Percentiles rank a stretch among this genome's conserved stretches.
Conservation (phyloP, 2,888 invertebrate genomes). For the Rotaria magnacalcarata region DNA sequence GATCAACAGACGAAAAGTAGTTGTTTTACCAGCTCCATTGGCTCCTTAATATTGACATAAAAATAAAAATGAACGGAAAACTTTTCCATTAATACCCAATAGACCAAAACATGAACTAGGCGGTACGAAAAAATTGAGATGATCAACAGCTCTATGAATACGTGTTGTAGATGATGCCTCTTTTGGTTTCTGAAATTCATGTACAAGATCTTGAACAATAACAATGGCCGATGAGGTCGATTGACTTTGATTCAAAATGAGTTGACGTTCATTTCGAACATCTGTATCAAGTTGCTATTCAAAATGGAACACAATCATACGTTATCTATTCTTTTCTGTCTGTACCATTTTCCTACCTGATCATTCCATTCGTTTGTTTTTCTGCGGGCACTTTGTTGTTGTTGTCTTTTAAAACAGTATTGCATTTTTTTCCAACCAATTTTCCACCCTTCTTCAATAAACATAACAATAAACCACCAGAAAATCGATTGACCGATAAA, state of each 20-base stretch:
- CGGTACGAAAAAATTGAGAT: constrained; percentile 60
- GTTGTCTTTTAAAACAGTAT: neutral
- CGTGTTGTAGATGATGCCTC: neutral
- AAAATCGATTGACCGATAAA: neutral
- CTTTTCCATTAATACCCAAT: constrained; percentile 60
- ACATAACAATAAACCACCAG: neutral
- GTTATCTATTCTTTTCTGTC: neutral
- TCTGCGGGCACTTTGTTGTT: neutral
- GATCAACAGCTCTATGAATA: constrained; percentile 58
- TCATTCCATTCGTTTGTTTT: neutral
- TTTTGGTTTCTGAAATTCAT: constrained; percentile 41
- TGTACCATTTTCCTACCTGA: neutral
- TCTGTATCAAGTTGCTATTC: constrained; percentile 39
- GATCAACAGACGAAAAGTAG: constrained; percentile 59
- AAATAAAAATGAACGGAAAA: constrained; percentile 56
- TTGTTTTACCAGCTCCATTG: constrained; percentile 61
- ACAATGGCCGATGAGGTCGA: neutral
- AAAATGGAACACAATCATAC: neutral
- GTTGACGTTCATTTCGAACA: constrained; percentile 38
- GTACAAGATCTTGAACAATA: constrained; percentile 8
- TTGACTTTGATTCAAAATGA: neutral
- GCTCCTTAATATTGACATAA: constrained; percentile 53
- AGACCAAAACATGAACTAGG: constrained; percentile 73
- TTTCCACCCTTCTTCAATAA: neutral
- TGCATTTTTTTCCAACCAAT: neutral